A percentile compares a stretch with the other conserved stretches of the same genome.
phyloP scores from a whole-genome alignment of 2,888 invertebrate species.

The Biston stratarius region DNA sequence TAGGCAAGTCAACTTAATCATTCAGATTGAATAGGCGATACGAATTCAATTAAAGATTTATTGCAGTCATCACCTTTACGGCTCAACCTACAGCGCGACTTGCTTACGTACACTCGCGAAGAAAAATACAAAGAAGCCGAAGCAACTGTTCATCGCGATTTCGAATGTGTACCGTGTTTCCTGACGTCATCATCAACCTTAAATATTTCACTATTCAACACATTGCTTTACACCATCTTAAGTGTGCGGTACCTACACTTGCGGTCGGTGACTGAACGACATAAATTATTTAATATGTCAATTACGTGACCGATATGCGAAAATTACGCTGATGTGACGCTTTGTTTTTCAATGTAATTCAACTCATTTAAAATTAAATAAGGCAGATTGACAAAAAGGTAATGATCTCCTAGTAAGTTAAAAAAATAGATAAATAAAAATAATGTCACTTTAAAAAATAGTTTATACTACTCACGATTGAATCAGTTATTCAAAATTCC shows the following conservation, averaged over 20 bases:
- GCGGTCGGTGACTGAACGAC: conserved; percentile 34
- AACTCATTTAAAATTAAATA: neutral
- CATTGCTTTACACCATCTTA: neutral
- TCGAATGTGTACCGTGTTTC: neutral
- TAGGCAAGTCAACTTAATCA: conserved; percentile 57
- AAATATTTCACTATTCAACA: neutral
- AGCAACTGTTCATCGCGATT: no score
- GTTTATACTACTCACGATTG: no score
- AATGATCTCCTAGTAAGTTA: no score
- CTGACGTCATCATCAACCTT: neutral
- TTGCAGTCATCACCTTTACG: conserved; percentile 61
- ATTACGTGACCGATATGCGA: conserved; percentile 24
- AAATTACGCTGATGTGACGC: conserved; percentile 3
- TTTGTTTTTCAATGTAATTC: conserved; percentile 6
- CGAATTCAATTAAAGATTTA: conserved; percentile 77
- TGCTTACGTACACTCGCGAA: conserved; percentile 42
- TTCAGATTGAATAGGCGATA: conserved; percentile 67
- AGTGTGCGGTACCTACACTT: conserved; percentile 46
- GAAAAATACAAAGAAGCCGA: neutral
- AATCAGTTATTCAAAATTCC: no score
- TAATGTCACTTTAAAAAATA: no score
- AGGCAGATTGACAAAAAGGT: no score
- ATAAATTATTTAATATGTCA: conserved; percentile 12
- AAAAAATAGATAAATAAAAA: no score
- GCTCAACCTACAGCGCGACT: conserved; percentile 42